Conservation (phyloP, 2,113 vertebrate species). For the Pomatostomus ruficeps region DNA sequence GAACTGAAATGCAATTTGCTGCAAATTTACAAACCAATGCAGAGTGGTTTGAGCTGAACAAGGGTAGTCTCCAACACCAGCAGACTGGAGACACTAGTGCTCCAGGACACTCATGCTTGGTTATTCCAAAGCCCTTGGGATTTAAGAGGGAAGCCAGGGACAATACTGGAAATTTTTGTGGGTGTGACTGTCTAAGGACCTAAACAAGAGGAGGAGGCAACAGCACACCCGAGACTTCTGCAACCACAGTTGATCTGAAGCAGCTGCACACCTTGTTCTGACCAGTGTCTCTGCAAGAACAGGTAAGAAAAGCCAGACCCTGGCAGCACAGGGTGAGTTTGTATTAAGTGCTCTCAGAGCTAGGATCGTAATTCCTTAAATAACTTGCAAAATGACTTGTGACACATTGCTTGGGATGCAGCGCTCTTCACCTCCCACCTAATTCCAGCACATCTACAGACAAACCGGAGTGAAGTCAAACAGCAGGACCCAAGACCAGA, state of each 20-base stretch:
- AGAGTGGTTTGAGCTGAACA: background rate
- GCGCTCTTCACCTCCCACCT: background rate
- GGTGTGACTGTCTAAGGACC: background rate
- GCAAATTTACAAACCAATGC: background rate
- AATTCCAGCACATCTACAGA: background rate
- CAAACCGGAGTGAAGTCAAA: background rate
- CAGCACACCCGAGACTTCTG: background rate
- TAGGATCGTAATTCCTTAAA: background rate
- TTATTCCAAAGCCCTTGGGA: background rate
- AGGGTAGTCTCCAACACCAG: background rate
- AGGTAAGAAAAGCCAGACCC: background rate
- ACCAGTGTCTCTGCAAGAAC: background rate
- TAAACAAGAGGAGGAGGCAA: background rate
- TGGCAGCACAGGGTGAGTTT: background rate
- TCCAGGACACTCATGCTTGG: background rate
- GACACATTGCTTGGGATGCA: rapidly evolving
- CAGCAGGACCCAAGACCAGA: background rate
- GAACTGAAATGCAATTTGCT: background rate
- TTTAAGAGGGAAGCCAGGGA: background rate
- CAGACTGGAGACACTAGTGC: rapidly evolving
- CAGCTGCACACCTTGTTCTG: background rate
- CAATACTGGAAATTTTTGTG: background rate
- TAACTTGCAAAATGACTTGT: background rate
- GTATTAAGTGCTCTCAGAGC: background rate
- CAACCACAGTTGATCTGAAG: background rate